These are phyloP conservation scores for Aurelia sp. DNA, from an alignment of 30 jellyfish, hydroid and myxozoan genomes.

Conservation along the genomic window DNA sequence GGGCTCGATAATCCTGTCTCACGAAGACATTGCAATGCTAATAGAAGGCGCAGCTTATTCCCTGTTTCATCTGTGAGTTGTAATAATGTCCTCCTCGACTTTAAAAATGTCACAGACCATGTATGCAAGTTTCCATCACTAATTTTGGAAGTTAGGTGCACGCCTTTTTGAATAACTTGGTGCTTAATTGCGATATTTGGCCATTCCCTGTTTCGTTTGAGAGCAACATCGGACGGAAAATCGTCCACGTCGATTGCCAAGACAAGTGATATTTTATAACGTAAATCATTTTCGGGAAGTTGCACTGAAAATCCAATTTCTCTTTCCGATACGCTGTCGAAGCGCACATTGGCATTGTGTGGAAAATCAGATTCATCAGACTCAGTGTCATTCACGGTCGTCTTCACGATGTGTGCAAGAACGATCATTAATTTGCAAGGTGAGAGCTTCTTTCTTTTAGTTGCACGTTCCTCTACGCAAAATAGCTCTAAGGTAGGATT, in stretches of 20 bases:
- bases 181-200: constrained; percentile 60
- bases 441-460: constrained; percentile 42
- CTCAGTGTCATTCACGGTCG: constrained; percentile 24
- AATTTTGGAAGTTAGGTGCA: constrained; percentile 77
- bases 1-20: constrained; percentile 77
- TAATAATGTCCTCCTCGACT: constrained; percentile 77
- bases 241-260: constrained; percentile 74
- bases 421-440: constrained; percentile 87
- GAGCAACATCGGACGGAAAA: constrained; percentile 60
- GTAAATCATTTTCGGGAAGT: constrained; percentile 44
- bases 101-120: constrained; percentile 85
- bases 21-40: constrained; percentile 81
- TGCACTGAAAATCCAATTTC: constrained; percentile 53
- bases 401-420: constrained; percentile 61
- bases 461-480: constrained; percentile 58
- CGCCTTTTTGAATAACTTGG: constrained; percentile 73
- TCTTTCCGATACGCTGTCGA: constrained; percentile 45
- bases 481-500: constrained; percentile 62
- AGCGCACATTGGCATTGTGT: constrained; percentile 59
- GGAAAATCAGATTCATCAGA: constrained; percentile 41
- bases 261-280: constrained; percentile 65
- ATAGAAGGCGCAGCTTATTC: constrained; percentile 66
- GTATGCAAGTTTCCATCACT: constrained; percentile 59
- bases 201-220: constrained; percentile 72
- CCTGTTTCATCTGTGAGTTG: constrained; percentile 75